Evolutionary conservation across 2,797 vertebrate species (phyloP).

Genomic region (Geotrypetes seraphini): DNA sequence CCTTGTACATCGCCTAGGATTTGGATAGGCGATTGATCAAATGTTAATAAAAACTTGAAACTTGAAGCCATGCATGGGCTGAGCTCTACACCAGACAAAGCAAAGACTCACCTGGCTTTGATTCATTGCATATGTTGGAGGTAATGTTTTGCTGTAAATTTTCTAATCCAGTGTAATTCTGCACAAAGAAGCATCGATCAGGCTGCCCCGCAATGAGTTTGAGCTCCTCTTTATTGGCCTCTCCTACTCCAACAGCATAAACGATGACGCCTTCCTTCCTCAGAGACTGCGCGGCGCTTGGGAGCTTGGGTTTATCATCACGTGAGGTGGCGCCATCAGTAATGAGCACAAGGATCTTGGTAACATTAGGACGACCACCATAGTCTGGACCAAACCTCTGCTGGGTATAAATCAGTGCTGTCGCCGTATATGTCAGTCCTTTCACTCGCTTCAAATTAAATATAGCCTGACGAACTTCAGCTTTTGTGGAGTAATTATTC

Average conservation of each 20-base stretch:
- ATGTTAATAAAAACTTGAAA: no score
- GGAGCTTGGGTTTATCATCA: constrained; percentile 21
- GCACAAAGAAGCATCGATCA: constrained; percentile 47
- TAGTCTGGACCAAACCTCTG: constrained; percentile 35
- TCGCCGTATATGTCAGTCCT: constrained; percentile 48
- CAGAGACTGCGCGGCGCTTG: constrained; percentile 18
- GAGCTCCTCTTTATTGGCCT: constrained; percentile 40
- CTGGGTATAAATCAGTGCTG: constrained; percentile 45
- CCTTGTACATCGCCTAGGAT: no score
- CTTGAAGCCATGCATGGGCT: no score
- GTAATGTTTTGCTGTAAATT: constrained; percentile 49
- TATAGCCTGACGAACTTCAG: constrained; percentile 43
- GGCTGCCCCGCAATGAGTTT: constrained; percentile 39
- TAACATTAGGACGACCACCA: constrained; percentile 43
- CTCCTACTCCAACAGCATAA: constrained; percentile 56
- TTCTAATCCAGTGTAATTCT: constrained; percentile 45
- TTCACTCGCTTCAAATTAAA: neutral
- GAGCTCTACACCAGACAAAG: no score
- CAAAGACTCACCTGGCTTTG: constrained; percentile 56
- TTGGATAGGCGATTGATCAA: no score
- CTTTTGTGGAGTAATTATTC: constrained; percentile 27
- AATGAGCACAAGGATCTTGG: constrained; percentile 62
- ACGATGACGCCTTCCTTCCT: constrained; percentile 28
- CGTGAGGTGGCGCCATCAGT: constrained; percentile 55
- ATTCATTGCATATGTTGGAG: constrained; percentile 39